A percentile compares a stretch with the other conserved stretches of the same genome.
Evolutionary conservation across 2,888 invertebrate species (phyloP).

Genomic region (Drosophila infuscata): DNA sequence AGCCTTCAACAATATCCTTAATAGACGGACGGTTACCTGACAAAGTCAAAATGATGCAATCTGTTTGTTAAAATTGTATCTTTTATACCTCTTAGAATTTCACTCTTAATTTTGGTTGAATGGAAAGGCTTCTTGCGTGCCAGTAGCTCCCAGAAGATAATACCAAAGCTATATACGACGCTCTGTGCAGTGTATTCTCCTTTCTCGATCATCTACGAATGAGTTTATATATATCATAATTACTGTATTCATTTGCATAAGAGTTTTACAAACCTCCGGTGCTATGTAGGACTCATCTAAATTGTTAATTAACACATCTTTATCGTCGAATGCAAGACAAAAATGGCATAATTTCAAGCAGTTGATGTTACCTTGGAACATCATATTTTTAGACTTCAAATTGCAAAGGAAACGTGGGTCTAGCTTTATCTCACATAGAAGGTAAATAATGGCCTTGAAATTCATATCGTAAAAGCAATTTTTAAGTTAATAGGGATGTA

Average conservation of each 20-base stretch:
- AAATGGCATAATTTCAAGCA: slow-evolving; percentile 8
- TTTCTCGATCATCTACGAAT: not conserved
- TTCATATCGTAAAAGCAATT: not conserved
- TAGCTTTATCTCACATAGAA: not conserved
- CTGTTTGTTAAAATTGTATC: not conserved
- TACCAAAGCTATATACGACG: slow-evolving; percentile 10
- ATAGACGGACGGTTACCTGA: not conserved
- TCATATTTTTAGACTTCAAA: not conserved
- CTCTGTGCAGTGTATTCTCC: not conserved
- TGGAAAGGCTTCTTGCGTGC: slow-evolving; percentile 2
- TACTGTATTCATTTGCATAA: no score
- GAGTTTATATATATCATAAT: not conserved
- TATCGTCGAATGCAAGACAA: not conserved
- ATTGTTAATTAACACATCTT: not conserved
- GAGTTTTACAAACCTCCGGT: slow-evolving; percentile 5
- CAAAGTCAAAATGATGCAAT: not conserved
- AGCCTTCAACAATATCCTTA: no score
- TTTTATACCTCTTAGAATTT: not conserved
- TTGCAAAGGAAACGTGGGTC: not conserved
- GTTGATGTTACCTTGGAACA: not conserved
- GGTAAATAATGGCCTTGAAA: not conserved
- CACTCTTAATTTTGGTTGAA: not conserved
- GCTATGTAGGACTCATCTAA: slow-evolving; percentile 3
- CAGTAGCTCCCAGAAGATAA: slow-evolving; percentile 21
- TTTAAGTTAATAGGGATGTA: not conserved